Conservation (phyloP, 2,113 vertebrate species). For the Brachyistius frenatus region DNA sequence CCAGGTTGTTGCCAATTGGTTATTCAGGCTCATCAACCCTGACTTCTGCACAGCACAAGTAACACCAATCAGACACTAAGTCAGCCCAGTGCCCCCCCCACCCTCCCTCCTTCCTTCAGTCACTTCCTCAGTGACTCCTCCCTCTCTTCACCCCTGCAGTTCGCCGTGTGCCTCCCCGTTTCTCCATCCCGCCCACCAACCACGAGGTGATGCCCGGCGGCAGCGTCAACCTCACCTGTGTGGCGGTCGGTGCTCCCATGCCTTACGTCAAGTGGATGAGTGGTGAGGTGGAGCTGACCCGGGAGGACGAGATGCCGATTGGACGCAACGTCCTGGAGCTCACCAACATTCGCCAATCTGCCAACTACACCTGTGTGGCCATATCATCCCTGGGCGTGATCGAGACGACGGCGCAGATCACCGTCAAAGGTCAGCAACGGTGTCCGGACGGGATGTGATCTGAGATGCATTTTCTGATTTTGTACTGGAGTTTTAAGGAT, state of each 20-base stretch:
- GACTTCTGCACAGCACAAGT: constrained; percentile 36
- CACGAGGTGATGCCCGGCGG: constrained; percentile 98
- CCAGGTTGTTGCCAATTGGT: neutral
- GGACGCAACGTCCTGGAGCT: constrained; percentile 96
- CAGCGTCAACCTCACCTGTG: constrained; percentile 96
- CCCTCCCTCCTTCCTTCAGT: constrained; percentile 43
- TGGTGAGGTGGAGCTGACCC: constrained; percentile 91
- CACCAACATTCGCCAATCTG: constrained; percentile 90
- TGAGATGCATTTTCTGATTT: neutral
- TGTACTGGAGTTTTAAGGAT: neutral
- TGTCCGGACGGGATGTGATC: neutral
- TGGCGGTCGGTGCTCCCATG: constrained; percentile 98
- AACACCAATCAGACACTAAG: constrained; percentile 6
- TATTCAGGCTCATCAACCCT: neutral
- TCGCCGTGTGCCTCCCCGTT: constrained; percentile 96
- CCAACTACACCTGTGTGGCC: constrained; percentile 97
- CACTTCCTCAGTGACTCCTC: constrained; percentile 34
- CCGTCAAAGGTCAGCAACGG: constrained; percentile 91
- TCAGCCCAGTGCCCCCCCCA: constrained; percentile 12
- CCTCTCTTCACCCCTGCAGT: constrained; percentile 85
- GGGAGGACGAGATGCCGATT: constrained; percentile 94
- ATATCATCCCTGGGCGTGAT: constrained; percentile 96
- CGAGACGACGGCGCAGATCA: constrained; percentile 93
- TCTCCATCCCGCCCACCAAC: constrained; percentile 97
- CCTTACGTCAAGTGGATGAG: constrained; percentile 97